Evolutionary conservation across 35 echinoderm and acorn worm genomes (phyloP), one percentile per base, ranked within the genome.

Genomic region (Diadema setosum): DNA sequence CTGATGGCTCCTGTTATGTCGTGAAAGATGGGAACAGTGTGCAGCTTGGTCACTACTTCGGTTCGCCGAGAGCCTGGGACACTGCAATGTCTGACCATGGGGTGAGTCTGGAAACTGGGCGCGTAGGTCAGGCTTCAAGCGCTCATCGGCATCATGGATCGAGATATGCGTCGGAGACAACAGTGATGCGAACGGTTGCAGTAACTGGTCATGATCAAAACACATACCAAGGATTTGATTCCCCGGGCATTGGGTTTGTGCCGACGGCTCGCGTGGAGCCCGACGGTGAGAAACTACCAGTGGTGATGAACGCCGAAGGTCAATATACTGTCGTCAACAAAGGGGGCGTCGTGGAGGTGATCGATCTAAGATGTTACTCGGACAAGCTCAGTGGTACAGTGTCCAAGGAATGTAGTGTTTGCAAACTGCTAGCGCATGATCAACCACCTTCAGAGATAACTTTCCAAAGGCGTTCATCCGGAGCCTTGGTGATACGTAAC

Each of bases 281-380:
- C 29, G 60, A 86, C 42, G 83, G 83, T 18, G 3, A n/a, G 5
- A 32, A 42, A 15, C 35, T 26, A 18, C 60, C 83, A 9, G 83
- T 86, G 0, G 61, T 86, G 5, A 86, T 86, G 83, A 64, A 64
- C 21, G 34, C 61, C 4, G 83, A 86, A 20, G 83, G 83, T 23
- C 26, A 46, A 21, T 86, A 65, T 42, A 65, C 37, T n/a, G 73
- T 78, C 30, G 40, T 78, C 27, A 78, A 44, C 44, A 21, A 16
- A 5, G 73, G 44, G 9, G 73, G 73, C 29, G 44, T 21, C 5
- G 44, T 78, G 15, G 37, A 17, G 20, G 39, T 26, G 2, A 41
- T 78, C 6, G 5, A 78, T 31, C 2, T 44, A 42, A 33, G 24
- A 42, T 42, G 39, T 41, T 18, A n/a, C 2, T 21, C n/a, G 37